A percentile compares a stretch with the other conserved stretches of the same genome.
These are phyloP conservation scores for Drymonia ruficornis DNA, from an alignment of 2,888 invertebrate genomes.

Conservation along the genomic window DNA sequence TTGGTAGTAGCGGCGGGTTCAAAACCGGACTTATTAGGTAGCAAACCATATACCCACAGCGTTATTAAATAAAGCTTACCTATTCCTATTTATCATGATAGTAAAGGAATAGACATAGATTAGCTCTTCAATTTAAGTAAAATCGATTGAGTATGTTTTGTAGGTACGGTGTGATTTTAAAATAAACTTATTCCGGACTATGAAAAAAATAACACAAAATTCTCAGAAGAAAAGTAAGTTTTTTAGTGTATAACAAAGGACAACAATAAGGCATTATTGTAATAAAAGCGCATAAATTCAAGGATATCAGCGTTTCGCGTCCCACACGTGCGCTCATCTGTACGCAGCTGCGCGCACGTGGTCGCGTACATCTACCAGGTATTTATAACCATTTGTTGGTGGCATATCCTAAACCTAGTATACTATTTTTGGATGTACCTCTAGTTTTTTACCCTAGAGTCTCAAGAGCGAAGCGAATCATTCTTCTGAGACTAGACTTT, in stretches of 20 bases:
- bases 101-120: no score
- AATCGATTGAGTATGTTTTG: no score
- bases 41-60: no score
- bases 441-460: no score
- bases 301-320: slow-evolving; percentile 44
- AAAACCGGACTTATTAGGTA: no score
- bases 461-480: no score
- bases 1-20: no score
- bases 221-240: background rate
- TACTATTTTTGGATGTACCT: background rate
- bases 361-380: slow-evolving; percentile 52
- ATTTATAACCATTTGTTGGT: slow-evolving; percentile 18
- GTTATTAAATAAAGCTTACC: no score
- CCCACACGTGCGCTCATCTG: slow-evolving; percentile 62
- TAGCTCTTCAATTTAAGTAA: no score
- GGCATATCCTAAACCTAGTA: slow-evolving; percentile 4
- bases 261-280: slow-evolving; percentile 43
- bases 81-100: background rate
- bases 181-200: no score
- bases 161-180: no score
- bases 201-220: background rate
- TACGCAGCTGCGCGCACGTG: slow-evolving; percentile 74
- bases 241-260: slow-evolving; percentile 25
- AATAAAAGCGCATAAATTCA: slow-evolving; percentile 49
- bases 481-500: no score